A percentile compares a stretch with the other conserved stretches of the same genome.
Conservation (phyloP, 37 sponge, comb jelly and placozoan genomes). For the Hormiphora californensis region DNA sequence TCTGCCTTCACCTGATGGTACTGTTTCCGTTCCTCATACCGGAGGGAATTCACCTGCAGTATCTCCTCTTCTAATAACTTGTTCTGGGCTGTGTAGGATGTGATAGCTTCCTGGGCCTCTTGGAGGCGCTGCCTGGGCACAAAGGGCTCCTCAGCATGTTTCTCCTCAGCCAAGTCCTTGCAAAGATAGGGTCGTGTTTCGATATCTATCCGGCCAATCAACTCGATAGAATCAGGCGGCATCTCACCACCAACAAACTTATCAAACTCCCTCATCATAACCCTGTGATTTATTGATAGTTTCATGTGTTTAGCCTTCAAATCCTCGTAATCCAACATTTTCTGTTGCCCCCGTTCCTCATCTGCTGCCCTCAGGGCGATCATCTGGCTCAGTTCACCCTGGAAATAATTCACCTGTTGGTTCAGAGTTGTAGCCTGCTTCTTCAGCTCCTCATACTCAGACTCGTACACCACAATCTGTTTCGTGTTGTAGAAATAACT, state of each 20-base stretch:
- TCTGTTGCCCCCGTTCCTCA: not conserved
- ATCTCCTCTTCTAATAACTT: conserved; percentile 21
- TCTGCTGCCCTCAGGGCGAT: conserved; percentile 14
- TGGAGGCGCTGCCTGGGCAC: conserved; percentile 4
- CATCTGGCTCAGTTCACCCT: conserved; percentile 31
- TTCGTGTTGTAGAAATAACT: conserved; percentile 28
- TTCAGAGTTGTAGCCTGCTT: not conserved
- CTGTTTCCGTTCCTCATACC: conserved; percentile 26
- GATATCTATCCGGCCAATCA: conserved; percentile 28
- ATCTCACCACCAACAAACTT: conserved; percentile 35
- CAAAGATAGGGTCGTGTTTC: conserved; percentile 35
- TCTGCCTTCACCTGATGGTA: conserved; percentile 43
- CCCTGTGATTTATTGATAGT: conserved; percentile 16
- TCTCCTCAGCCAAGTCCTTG: conserved; percentile 22
- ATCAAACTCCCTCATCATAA: conserved; percentile 47
- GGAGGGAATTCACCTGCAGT: not conserved
- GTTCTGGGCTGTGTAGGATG: conserved; percentile 3
- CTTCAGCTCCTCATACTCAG: conserved; percentile 9
- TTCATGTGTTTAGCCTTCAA: conserved; percentile 39
- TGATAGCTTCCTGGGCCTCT: conserved; percentile 34
- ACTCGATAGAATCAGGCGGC: conserved; percentile 24
- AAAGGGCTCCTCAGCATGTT: conserved; percentile 16
- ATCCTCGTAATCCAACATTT: conserved; percentile 49
- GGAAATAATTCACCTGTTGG: conserved; percentile 20
- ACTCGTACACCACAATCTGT: conserved; percentile 8